Percentiles rank a stretch among this genome's conserved stretches.
phyloP scores from a whole-genome alignment of 2,888 invertebrate genomes.

The Aradus depressus region DNA sequence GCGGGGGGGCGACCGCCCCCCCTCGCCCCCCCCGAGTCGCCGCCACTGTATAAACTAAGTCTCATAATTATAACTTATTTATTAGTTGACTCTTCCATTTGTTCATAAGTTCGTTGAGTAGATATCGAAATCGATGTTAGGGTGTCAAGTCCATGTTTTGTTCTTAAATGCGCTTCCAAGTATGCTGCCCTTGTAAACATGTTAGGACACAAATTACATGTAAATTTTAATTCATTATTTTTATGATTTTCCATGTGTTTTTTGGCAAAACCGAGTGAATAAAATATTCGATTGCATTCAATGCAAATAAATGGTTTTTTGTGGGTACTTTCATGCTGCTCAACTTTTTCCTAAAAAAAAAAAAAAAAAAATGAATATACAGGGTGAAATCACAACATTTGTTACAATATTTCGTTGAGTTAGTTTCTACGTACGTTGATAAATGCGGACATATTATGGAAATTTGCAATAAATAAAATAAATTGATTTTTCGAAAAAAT shows the following conservation, averaged over 20 bases:
- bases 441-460: not conserved
- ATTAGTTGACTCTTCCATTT: conserved; percentile 4
- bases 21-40: too few species aligned
- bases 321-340: conserved; percentile 7
- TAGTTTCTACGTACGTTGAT: not conserved
- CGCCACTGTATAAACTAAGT: too few species aligned
- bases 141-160: conserved; percentile 9
- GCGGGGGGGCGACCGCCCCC: too few species aligned
- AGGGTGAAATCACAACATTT: too few species aligned
- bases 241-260: conserved; percentile 15
- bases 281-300: conserved; percentile 8
- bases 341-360: conserved; percentile 4
- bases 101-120: conserved; percentile 6
- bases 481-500: too few species aligned
- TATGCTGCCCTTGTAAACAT: conserved; percentile 15
- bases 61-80: not conserved
- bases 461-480: not conserved
- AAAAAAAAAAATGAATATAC: too few species aligned
- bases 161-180: conserved; percentile 10
- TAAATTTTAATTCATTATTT: conserved; percentile 6
- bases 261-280: conserved; percentile 7
- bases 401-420: too few species aligned
- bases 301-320: conserved; percentile 6
- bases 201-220: conserved; percentile 12
- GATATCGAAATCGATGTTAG: conserved; percentile 11